Percentiles rank a stretch among this genome's conserved stretches.
Conservation (phyloP, 2,113 vertebrate species). For the Phaethornis superciliosus region DNA sequence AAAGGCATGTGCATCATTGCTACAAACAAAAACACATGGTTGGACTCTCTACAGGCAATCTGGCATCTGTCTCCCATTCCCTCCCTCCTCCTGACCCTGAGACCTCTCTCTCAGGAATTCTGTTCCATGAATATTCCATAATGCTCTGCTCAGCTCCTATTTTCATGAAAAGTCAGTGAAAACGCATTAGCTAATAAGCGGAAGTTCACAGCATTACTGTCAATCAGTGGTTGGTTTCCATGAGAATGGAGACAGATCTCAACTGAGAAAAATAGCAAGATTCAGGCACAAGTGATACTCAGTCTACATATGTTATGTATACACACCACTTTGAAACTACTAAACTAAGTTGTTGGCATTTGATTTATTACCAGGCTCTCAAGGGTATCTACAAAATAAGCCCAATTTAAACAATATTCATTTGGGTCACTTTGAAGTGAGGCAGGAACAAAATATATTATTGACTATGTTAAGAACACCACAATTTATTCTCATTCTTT, state of each 20-base stretch:
- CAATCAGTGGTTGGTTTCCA: conserved; percentile 64
- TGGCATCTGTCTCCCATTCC: conserved; percentile 63
- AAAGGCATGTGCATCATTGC: conserved; percentile 67
- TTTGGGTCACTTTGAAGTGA: conserved; percentile 25
- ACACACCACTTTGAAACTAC: conserved; percentile 16
- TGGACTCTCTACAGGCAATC: conserved; percentile 69
- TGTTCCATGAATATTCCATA: conserved; percentile 68
- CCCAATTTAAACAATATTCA: conserved; percentile 40
- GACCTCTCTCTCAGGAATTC: conserved; percentile 66
- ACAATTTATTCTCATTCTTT: not conserved
- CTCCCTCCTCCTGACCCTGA: conserved; percentile 63
- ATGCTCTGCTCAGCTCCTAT: not conserved
- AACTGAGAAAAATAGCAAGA: conserved; percentile 30
- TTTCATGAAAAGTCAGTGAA: conserved; percentile 58
- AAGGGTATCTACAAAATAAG: conserved; percentile 38
- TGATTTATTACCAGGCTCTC: conserved; percentile 44
- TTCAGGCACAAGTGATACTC: conserved; percentile 28
- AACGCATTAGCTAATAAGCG: conserved; percentile 43
- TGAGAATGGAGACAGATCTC: conserved; percentile 54
- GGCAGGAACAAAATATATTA: conserved; percentile 20
- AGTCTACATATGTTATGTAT: conserved; percentile 6
- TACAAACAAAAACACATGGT: conserved; percentile 72
- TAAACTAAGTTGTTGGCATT: conserved; percentile 14
- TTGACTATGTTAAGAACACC: not conserved
- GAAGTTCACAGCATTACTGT: conserved; percentile 66